phyloP scores from a whole-genome alignment of 2,888 invertebrate species.

The Empis livida region DNA sequence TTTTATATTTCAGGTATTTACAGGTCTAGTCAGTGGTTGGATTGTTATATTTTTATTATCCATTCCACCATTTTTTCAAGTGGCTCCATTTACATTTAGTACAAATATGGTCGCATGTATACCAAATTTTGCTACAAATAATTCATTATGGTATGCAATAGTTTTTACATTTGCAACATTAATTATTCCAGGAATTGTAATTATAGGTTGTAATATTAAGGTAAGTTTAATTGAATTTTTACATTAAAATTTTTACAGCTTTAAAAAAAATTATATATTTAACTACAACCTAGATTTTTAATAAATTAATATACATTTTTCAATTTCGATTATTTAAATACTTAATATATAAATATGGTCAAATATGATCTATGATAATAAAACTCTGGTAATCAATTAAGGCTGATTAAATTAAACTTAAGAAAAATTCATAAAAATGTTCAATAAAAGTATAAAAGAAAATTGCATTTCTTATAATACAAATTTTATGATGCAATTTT shows the following conservation, averaged over 20 bases:
- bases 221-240: slow-evolving; percentile 24
- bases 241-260: no score
- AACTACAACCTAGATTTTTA: no score
- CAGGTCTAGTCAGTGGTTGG: slow-evolving; percentile 58
- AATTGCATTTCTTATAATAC: not conserved
- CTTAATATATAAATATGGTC: no score
- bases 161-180: slow-evolving; percentile 52
- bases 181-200: slow-evolving; percentile 51
- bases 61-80: slow-evolving; percentile 48
- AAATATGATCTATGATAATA: no score
- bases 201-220: slow-evolving; percentile 59
- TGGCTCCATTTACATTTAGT: slow-evolving; percentile 43
- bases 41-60: slow-evolving; percentile 47
- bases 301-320: no score
- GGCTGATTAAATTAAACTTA: no score
- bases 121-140: slow-evolving; percentile 51
- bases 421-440: no score
- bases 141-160: slow-evolving; percentile 50
- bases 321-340: no score
- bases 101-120: slow-evolving; percentile 50
- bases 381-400: no score
- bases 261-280: no score
- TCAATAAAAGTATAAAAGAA: no score
- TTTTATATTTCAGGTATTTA: slow-evolving; percentile 40
- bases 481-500: not conserved